Conservation (phyloP, 2,888 invertebrate species). For the Sphaeridia pumilis region DNA sequence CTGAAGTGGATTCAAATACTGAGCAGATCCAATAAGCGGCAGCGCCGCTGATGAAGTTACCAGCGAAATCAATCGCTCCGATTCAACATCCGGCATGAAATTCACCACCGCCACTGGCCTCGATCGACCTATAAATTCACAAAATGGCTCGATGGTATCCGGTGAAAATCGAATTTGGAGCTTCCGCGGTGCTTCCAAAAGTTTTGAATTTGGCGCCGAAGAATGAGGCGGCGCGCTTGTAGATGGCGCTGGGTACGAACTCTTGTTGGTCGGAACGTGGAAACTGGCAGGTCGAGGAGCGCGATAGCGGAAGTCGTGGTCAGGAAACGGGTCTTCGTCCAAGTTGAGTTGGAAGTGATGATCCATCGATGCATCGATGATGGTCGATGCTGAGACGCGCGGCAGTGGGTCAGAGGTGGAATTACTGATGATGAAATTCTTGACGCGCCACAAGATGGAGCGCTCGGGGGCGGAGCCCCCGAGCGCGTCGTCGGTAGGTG, state of each 20-base stretch:
- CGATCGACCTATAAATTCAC: conserved; percentile 26
- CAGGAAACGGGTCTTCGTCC: not conserved
- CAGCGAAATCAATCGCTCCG: conserved; percentile 29
- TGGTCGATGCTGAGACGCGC: no score
- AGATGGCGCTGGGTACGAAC: no score
- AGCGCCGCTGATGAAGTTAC: conserved; percentile 23
- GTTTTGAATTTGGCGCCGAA: no score
- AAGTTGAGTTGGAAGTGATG: not conserved
- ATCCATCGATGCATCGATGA: no score
- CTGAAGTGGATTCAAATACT: conserved; percentile 26
- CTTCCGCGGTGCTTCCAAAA: no score
- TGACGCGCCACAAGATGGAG: conserved; percentile 28
- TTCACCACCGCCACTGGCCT: conserved; percentile 31
- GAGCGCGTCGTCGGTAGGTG: not conserved
- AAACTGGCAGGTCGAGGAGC: not conserved
- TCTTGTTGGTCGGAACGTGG: not conserved
- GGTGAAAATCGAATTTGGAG: conserved; percentile 19
- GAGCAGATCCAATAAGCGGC: conserved; percentile 29
- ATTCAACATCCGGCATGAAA: conserved; percentile 26
- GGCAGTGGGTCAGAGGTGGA: not conserved
- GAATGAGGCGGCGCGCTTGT: no score
- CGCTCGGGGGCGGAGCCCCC: conserved; percentile 3
- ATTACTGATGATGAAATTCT: conserved; percentile 23
- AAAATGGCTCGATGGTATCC: conserved; percentile 23
- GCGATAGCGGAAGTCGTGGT: not conserved